Evolutionary conservation across 2,888 invertebrate genomes (phyloP), one percentile per base, ranked within the genome.

Genomic region (Noctua janthina): DNA sequence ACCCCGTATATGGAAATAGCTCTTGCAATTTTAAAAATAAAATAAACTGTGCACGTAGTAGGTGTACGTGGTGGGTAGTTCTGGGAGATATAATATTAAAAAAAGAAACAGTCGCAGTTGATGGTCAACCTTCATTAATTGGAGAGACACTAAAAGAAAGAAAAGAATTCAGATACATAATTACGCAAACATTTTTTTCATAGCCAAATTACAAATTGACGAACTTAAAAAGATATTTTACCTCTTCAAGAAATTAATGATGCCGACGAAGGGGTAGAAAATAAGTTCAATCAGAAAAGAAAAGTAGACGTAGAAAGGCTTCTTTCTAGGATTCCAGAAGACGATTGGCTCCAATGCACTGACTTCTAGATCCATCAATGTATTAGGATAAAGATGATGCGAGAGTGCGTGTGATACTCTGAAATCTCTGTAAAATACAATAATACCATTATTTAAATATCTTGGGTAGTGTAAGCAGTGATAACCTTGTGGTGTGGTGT

Each of bases 301-400:
- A 82, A 97, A 97, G 76, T 97, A 96, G 75, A 95, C 93, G 3
- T 97, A 74, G 23, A 95, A 86, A 4, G 93, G 92, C 77, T 94
- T 94, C 23, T 97, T 96, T 91, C 97, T 93, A 0, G 98, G 98
- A 72, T 98, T 93, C 97, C 97, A 98, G 49, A 97, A 96, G 2
- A 98, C 91, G 23, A 98, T 91, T 0, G 98, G 98, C 89, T 98
- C 98, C 73, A 97, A 96, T 84, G 96, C 95, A 79, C 98, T 97
- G 2, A 98, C 95, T 93, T 99, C 98, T 81, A 98, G 94, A 94
- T 99, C 99, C 94, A 98, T 97, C 2, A 98, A 94, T 0, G 98
- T 98, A 91, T 99, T 99, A 0, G 99, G 97, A 91, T 98, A 98
- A 1, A 98, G 94, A 92, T 99, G 99, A 93, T 99, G 99, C 51